These are phyloP conservation scores for Plebejus anna DNA, from an alignment of 2,888 invertebrate genomes.

Conservation along the genomic window DNA sequence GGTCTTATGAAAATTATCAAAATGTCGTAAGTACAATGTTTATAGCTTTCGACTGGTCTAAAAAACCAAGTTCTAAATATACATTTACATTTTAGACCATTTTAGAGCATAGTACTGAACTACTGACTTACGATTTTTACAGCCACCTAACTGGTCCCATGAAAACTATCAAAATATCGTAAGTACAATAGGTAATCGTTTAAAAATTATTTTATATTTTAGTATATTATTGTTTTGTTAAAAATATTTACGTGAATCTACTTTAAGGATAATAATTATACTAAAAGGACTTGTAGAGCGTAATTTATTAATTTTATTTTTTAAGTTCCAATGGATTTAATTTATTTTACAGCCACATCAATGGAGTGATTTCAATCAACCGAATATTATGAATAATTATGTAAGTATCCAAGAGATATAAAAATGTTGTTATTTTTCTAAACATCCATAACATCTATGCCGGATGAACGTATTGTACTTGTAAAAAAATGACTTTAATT, in stretches of 20 bases:
- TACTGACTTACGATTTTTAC: background rate
- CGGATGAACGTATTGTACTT: background rate
- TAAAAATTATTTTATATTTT: no score
- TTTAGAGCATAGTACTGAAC: no score
- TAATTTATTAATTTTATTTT: background rate
- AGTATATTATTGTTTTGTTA: no score
- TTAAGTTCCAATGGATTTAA: background rate
- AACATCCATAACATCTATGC: background rate
- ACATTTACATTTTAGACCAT: no score
- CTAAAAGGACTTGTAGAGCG: no score
- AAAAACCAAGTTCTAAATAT: background rate
- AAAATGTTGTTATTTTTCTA: background rate
- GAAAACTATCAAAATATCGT: conserved; percentile 6
- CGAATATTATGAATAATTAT: conserved; percentile 32
- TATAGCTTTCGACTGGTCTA: background rate
- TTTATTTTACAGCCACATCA: conserved; percentile 30
- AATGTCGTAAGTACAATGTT: background rate
- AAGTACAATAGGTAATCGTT: background rate
- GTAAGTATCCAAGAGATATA: background rate
- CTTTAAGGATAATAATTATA: no score
- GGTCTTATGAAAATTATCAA: conserved; percentile 5
- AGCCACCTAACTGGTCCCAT: conserved; percentile 9
- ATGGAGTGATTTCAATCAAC: conserved; percentile 31
- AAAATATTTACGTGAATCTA: no score
- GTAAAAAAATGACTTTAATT: background rate